Evolutionary conservation across 1,140 invertebrate species (phyloP), one percentile per base, ranked within the genome.

Genomic region (Phymastichus coffea): DNA sequence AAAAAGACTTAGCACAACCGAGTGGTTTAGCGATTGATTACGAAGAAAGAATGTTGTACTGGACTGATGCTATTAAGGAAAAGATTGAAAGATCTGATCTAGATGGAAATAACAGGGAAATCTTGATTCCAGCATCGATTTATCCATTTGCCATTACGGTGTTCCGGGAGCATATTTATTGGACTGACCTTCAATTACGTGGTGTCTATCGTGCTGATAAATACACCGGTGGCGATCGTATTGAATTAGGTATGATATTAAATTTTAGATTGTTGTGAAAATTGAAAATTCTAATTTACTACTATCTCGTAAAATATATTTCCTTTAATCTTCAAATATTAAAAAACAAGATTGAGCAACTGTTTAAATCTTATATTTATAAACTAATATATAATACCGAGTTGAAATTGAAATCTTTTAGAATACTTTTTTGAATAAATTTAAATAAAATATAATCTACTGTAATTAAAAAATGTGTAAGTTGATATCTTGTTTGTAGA

Each of bases 201-300:
- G 96, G 96, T 1, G 94, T 99, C 0, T 99, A 97, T 70, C 80
- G 96, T 52, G 96, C 96, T 0, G 94, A 98, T 69, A 99, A 99
- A 77, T 92, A 97, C 66, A 98, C 96, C 0, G 97, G 97, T 6
- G 91, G 91, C 2, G 91, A 95, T 66, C 94, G 96, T 86, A 84
- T 95, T 7, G 93, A 96, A 73, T 89, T 99, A 23, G 59, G 59
- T 61, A 51, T n/a, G n/a, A 15, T 1, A 20, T 19, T 12, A 43
- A 0, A 20, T 0, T 12, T 41, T 14, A 25, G 43, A 30, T 8
- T n/a, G n/a, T n/a, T n/a, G n/a, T n/a, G n/a, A n/a, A n/a, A n/a
- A n/a, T n/a, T n/a, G n/a, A n/a, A n/a, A n/a, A n/a, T n/a, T n/a
- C n/a, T n/a, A n/a, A n/a, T n/a, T n/a, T n/a, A n/a, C n/a, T n/a